Conservation (phyloP, 2,797 vertebrate genomes). For the Synanceia verrucosa region DNA sequence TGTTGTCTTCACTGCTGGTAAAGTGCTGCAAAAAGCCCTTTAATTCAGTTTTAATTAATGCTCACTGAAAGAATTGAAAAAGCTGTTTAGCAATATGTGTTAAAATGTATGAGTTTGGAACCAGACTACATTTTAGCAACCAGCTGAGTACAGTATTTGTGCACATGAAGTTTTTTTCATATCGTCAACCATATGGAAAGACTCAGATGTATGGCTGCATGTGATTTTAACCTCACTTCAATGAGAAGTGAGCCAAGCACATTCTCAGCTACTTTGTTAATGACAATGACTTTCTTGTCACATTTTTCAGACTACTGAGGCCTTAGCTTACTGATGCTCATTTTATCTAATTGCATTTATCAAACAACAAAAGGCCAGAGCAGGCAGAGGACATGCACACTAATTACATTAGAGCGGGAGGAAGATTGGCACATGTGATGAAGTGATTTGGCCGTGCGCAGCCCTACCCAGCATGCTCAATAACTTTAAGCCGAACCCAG, state of each 20-base stretch:
- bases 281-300: slow-evolving; percentile 62
- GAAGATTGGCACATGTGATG: slow-evolving; percentile 71
- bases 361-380: slow-evolving; percentile 73
- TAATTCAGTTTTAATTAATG: not conserved
- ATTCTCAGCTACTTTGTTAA: slow-evolving; percentile 64
- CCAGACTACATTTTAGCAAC: not conserved
- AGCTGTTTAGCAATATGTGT: not conserved
- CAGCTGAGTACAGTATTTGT: not conserved
- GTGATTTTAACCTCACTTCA: slow-evolving; percentile 37
- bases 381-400: slow-evolving; percentile 67
- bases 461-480: slow-evolving; percentile 44
- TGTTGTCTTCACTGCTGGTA: not conserved
- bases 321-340: slow-evolving; percentile 56
- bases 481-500: slow-evolving; percentile 61
- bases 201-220: not conserved
- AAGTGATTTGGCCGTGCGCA: slow-evolving; percentile 69
- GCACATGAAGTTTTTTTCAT: not conserved
- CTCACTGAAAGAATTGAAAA: not conserved
- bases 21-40: not conserved
- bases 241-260: slow-evolving; percentile 40
- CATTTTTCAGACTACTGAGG: slow-evolving; percentile 51
- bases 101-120: not conserved
- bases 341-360: slow-evolving; percentile 80
- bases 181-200: not conserved
- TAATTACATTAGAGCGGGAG: slow-evolving; percentile 81